Conservation (phyloP, 1,140 invertebrate species). For the Megalopta genalis region DNA sequence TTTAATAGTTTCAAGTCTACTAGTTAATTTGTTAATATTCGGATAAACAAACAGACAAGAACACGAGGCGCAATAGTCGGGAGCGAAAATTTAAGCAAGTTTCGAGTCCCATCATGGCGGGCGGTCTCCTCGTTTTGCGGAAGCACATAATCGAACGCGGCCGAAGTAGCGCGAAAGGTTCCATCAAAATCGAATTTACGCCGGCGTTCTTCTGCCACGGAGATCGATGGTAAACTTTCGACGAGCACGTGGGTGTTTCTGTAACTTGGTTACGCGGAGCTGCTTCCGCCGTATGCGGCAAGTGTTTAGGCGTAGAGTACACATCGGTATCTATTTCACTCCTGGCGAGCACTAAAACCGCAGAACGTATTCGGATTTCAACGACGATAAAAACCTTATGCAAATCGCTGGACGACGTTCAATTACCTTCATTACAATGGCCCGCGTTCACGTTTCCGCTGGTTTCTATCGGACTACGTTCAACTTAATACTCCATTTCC, state of each 20-base stretch:
- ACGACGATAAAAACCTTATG: conserved; percentile 13
- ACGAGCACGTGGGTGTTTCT: conserved; percentile 40
- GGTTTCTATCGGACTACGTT: background rate
- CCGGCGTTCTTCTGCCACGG: conserved; percentile 1
- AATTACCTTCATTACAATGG: conserved; percentile 12
- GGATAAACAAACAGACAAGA: too few species aligned
- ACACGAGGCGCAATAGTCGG: too few species aligned
- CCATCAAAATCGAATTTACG: conserved; percentile 11
- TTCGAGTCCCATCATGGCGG: background rate
- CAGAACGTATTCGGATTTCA: conserved; percentile 21
- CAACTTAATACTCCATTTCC: background rate
- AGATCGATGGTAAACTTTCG: conserved; percentile 41
- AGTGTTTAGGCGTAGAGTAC: conserved; percentile 29
- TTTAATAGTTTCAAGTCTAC: too few species aligned
- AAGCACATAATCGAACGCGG: background rate
- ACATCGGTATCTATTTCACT: conserved; percentile 10
- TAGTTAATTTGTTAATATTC: too few species aligned
- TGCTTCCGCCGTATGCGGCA: conserved; percentile 21
- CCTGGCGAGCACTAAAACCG: background rate
- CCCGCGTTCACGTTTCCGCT: background rate
- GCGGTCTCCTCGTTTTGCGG: background rate
- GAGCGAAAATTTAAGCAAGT: background rate
- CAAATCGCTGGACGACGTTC: conserved; percentile 15
- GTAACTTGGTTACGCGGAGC: conserved; percentile 21
- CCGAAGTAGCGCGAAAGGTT: conserved; percentile 23